Evolutionary conservation across 2,797 vertebrate genomes (phyloP).

Genomic region (Nannoperca australis): DNA sequence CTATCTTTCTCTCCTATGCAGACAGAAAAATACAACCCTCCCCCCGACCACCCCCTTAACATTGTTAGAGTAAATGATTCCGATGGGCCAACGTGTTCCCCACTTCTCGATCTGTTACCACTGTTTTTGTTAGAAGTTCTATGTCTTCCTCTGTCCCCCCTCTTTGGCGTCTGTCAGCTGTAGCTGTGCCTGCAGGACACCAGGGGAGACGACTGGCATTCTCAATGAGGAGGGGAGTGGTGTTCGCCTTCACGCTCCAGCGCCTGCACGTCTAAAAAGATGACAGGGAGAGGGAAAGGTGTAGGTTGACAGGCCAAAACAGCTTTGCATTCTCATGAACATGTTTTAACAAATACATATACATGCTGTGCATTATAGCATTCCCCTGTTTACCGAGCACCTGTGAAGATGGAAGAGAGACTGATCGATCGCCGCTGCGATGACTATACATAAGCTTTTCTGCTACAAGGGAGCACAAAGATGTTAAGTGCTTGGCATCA

Average conservation of each 20-base stretch:
- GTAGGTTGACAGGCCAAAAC: conserved; percentile 72
- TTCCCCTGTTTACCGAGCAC: no score
- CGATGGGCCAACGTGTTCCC: conserved; percentile 41
- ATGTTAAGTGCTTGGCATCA: no score
- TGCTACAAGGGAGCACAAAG: no score
- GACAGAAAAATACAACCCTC: conserved; percentile 14
- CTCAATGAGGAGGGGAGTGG: conserved; percentile 64
- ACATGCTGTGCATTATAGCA: conserved; percentile 16
- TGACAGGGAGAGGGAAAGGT: conserved; percentile 81
- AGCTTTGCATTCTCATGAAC: conserved; percentile 53
- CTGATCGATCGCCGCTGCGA: no score
- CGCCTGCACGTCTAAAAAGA: conserved; percentile 65
- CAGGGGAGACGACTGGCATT: conserved; percentile 69
- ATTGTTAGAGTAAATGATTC: conserved; percentile 57
- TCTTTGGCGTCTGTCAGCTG: conserved; percentile 63
- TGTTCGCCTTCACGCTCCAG: conserved; percentile 70
- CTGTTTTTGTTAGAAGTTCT: conserved; percentile 66
- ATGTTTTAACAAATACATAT: conserved; percentile 57
- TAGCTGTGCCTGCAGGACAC: conserved; percentile 74
- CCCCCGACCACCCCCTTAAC: conserved; percentile 13
- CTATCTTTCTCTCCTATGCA: conserved; percentile 12
- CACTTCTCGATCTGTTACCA: conserved; percentile 55
- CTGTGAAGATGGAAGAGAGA: no score
- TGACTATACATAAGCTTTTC: no score
- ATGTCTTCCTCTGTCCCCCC: conserved; percentile 62